A percentile compares a stretch with the other conserved stretches of the same genome.
Evolutionary conservation across 2,113 vertebrate genomes (phyloP).

Genomic region (Alaudala cheleensis): DNA sequence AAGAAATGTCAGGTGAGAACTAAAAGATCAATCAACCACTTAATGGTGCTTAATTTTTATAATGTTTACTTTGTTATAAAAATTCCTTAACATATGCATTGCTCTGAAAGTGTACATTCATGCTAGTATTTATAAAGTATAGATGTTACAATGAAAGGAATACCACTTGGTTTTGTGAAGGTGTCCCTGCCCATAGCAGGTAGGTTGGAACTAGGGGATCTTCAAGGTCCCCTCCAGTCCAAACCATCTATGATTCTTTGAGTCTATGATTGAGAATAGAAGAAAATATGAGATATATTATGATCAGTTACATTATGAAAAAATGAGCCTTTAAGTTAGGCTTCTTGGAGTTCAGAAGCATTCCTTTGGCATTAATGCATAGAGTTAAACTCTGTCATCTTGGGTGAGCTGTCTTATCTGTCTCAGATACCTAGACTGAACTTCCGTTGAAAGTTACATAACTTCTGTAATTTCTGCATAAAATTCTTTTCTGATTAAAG

Average conservation of each 20-base stretch:
- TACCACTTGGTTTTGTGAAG: neutral
- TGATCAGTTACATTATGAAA: neutral
- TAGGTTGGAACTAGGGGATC: neutral
- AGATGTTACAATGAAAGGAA: neutral
- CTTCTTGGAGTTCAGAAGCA: neutral
- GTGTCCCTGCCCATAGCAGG: neutral
- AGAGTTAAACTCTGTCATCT: neutral
- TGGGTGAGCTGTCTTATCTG: neutral
- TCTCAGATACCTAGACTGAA: neutral
- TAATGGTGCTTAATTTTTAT: neutral
- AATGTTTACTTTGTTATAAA: neutral
- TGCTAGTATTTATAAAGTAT: neutral
- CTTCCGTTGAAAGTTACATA: neutral
- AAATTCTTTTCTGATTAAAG: neutral
- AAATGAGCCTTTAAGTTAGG: neutral
- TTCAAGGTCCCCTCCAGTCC: neutral
- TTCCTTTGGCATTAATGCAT: neutral
- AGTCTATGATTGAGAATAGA: neutral
- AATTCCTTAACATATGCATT: neutral
- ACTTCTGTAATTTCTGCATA: neutral
- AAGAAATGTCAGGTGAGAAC: neutral
- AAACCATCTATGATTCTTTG: neutral
- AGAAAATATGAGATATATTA: neutral
- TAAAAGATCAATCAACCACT: neutral
- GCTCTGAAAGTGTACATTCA: neutral